phyloP scores from a whole-genome alignment of 2,888 invertebrate genomes.

The Masnerella sp. region DNA sequence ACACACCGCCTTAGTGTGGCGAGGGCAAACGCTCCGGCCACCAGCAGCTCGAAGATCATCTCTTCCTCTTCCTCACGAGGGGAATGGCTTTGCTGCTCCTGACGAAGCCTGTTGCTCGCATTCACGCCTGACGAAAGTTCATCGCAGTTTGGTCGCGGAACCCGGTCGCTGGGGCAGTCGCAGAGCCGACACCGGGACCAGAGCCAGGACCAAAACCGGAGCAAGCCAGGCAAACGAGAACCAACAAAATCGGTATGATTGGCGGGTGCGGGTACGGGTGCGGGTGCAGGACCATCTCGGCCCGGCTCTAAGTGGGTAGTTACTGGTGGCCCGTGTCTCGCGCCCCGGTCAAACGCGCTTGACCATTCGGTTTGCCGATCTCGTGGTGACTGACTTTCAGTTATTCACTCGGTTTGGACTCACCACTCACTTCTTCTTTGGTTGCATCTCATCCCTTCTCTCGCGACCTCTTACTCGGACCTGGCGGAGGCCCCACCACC shows the following conservation, averaged over 20 bases:
- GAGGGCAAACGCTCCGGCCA: constrained; percentile 77
- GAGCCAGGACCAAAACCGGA: too few species aligned
- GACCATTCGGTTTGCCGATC: constrained; percentile 78
- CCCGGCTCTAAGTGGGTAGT: too few species aligned
- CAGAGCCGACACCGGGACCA: too few species aligned
- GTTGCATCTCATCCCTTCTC: constrained; percentile 67
- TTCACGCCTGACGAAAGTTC: too few species aligned
- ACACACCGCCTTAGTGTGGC: constrained; percentile 78
- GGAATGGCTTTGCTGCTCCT: constrained; percentile 70
- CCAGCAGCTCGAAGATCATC: constrained; percentile 77
- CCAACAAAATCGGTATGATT: too few species aligned
- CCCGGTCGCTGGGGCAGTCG: too few species aligned
- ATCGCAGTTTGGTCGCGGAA: too few species aligned
- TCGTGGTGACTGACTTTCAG: constrained; percentile 77
- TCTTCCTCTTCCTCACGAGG: constrained; percentile 73
- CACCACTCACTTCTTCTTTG: constrained; percentile 65
- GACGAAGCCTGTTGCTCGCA: constrained; percentile 65
- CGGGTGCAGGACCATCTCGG: too few species aligned
- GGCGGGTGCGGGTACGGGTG: too few species aligned
- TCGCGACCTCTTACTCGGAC: constrained; percentile 66
- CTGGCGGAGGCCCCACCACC: constrained; percentile 61
- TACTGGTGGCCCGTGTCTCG: neutral
- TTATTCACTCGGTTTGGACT: constrained; percentile 73
- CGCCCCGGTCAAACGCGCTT: constrained; percentile 66
- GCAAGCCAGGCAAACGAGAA: too few species aligned